A percentile compares a stretch with the other conserved stretches of the same genome.
Evolutionary conservation across 2,797 vertebrate species (phyloP).

Genomic region (Prionace glauca): DNA sequence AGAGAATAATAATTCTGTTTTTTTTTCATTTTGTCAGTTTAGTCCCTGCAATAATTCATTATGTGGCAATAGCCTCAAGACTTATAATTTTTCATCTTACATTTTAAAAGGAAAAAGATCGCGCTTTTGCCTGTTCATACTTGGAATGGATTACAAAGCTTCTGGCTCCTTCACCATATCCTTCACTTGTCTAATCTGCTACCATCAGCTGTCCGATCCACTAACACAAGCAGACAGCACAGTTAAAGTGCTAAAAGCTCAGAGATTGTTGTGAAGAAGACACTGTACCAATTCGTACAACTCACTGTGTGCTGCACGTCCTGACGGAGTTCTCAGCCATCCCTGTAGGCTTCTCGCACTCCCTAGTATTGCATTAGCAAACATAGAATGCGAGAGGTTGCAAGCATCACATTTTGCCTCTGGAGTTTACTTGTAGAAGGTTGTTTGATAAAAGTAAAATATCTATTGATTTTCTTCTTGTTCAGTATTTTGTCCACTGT

Average conservation of each 20-base stretch:
- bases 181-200: not conserved
- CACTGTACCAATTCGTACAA: not conserved
- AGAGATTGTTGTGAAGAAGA: conserved; percentile 46
- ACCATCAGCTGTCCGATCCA: not conserved
- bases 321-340: conserved; percentile 43
- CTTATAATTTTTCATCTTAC: conserved; percentile 6
- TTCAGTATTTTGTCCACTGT: not conserved
- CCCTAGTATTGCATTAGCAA: conserved; percentile 15
- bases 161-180: not conserved
- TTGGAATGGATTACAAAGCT: too few relatives aligned
- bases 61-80: not conserved
- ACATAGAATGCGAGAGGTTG: not conserved
- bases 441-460: not conserved
- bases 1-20: not conserved
- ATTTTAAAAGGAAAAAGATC: not conserved
- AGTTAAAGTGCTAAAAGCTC: conserved; percentile 63
- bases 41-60: not conserved
- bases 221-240: conserved; percentile 45
- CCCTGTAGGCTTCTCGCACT: not conserved
- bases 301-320: conserved; percentile 43
- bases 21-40: not conserved
- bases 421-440: not conserved
- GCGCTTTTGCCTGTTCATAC: not conserved
- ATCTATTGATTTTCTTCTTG: conserved; percentile 18
- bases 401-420: conserved; percentile 22